phyloP scores from a whole-genome alignment of 1,140 invertebrate species.

The Halyomorpha halys region DNA sequence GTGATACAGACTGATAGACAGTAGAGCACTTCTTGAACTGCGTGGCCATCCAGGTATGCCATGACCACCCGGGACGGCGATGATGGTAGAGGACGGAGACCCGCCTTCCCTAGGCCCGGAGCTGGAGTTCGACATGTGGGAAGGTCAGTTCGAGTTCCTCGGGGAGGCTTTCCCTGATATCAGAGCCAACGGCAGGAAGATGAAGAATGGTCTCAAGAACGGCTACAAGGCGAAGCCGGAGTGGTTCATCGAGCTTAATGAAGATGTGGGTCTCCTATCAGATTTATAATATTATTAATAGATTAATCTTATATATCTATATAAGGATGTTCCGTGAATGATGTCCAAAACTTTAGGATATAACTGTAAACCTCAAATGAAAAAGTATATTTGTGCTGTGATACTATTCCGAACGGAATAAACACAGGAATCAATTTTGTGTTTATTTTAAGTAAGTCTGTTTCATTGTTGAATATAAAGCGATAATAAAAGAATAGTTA shows the following conservation, averaged over 20 bases:
- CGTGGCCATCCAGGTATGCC: constrained; percentile 4
- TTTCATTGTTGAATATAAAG: too few species aligned
- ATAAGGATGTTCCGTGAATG: too few species aligned
- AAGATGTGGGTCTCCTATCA: background rate
- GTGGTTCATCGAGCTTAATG: constrained; percentile 6
- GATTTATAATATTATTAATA: too few species aligned
- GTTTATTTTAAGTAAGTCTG: too few species aligned
- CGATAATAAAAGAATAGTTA: too few species aligned
- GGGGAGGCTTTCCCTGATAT: constrained; percentile 9
- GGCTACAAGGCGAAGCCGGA: constrained; percentile 4
- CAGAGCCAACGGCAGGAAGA: background rate
- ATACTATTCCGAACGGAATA: too few species aligned
- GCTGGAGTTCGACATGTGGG: constrained; percentile 69
- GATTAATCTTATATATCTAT: too few species aligned
- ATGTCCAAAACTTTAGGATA: too few species aligned
- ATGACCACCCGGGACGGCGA: constrained; percentile 2
- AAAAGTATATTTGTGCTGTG: too few species aligned
- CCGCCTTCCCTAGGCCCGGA: constrained; percentile 14
- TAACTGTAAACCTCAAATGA: too few species aligned
- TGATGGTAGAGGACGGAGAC: constrained; percentile 15
- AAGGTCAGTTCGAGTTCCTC: constrained; percentile 69
- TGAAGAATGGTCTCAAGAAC: constrained; percentile 17
- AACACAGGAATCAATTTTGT: too few species aligned
- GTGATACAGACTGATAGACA: too few species aligned
- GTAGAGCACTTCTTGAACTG: background rate